These are phyloP conservation scores for Choristoneura fumiferana DNA, from an alignment of 1,140 invertebrate genomes.

Conservation along the genomic window DNA sequence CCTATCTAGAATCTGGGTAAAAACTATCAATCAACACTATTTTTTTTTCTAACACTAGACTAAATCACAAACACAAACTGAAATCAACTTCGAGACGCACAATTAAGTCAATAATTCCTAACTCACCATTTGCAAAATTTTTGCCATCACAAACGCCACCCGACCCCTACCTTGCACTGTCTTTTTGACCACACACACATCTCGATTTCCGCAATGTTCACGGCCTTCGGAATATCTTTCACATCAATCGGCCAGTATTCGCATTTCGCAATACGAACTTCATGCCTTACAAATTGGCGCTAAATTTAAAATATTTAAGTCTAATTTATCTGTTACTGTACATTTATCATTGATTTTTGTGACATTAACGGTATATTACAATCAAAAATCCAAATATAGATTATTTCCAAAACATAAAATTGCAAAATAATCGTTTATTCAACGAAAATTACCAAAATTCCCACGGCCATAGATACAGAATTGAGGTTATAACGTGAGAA, in stretches of 20 bases:
- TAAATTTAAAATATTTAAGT: slow-evolving; percentile 71
- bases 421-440: no score
- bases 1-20: slow-evolving; percentile 73
- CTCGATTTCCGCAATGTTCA: slow-evolving; percentile 79
- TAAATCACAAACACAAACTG: slow-evolving; percentile 66
- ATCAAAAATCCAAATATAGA: no score
- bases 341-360: background rate
- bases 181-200: slow-evolving; percentile 79
- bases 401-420: no score
- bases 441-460: slow-evolving; percentile 25
- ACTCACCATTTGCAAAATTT: slow-evolving; percentile 79
- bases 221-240: slow-evolving; percentile 79
- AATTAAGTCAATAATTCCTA: slow-evolving; percentile 71
- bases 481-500: slow-evolving; percentile 41
- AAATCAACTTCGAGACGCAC: slow-evolving; percentile 53
- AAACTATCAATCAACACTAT: slow-evolving; percentile 69
- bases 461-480: slow-evolving; percentile 40
- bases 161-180: slow-evolving; percentile 80
- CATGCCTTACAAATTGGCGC: slow-evolving; percentile 62
- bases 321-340: background rate
- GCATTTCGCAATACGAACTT: slow-evolving; percentile 71
- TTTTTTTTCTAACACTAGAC: slow-evolving; percentile 62
- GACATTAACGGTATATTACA: no score
- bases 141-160: slow-evolving; percentile 79
- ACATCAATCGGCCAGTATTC: slow-evolving; percentile 78